Evolutionary conservation across 2,888 invertebrate genomes (phyloP), one percentile per base, ranked within the genome.

Genomic region (Ophioninae sp.): DNA sequence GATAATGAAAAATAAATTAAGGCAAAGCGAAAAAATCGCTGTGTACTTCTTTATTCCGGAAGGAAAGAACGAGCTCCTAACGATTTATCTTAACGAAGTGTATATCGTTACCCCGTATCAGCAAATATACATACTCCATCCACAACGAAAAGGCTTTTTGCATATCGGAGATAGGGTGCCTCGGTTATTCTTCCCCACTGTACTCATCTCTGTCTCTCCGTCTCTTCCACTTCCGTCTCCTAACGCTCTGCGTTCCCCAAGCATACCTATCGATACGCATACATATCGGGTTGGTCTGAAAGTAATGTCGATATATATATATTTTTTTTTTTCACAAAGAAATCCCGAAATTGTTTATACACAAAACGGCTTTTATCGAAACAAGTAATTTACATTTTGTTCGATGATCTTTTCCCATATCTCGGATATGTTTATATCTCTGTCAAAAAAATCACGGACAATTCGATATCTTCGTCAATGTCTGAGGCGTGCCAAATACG

Each of bases 151-250:
- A 13, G 17, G 39, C 44, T 67, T 72, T 74, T 77, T 64, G 44
- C 70, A 68, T 23, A n/a, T 23, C 57, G 62, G 30, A 17, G 56
- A 59, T 61, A 75, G 79, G 61, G 69, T 59, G 65, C 70, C 44
- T 50, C 50, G 44, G 37, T 72, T 30, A 57, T 59, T 74, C 76
- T 73, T 64, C 73, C 20, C 37, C 7, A 44, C 41, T 30, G 17
- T 21, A 59, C 23, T 44, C 23, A 21, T 10, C 79, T 56, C 76
- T 61, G 62, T 77, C 23, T 69, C 68, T 76, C 17, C 7, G 17
- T 57, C 64, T 83, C 64, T 57, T 50, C 68, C 74, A 68, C 67
- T 56, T 68, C 21, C 56, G 17, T 41, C 23, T 39, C 57, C 79
- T 3, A 50, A 57, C 69, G 41, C 77, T 23, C 17, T 17, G 68